These are phyloP conservation scores for Notarius quadriscutis DNA, from an alignment of 2,113 vertebrate species.

Conservation along the genomic window DNA sequence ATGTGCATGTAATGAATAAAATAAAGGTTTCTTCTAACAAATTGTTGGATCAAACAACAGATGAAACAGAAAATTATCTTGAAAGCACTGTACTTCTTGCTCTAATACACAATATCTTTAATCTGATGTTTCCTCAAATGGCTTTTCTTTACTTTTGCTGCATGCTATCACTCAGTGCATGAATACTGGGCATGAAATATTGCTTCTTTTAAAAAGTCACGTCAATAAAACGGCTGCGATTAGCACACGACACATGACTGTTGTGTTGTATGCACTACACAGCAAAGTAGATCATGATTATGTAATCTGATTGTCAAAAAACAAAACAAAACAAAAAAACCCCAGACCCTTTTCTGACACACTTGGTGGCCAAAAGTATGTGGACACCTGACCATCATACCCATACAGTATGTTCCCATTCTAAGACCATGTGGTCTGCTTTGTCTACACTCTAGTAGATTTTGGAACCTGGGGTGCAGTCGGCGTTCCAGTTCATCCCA, in stretches of 20 bases:
- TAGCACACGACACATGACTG: neutral
- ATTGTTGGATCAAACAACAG: neutral
- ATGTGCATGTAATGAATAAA: too few species aligned
- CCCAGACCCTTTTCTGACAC: neutral
- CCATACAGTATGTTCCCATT: neutral
- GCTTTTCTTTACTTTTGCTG: neutral
- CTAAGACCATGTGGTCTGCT: neutral
- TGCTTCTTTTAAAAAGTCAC: neutral
- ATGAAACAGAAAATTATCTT: neutral
- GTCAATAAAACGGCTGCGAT: neutral
- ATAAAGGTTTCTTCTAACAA: neutral
- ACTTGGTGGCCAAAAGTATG: neutral
- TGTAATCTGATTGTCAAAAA: neutral
- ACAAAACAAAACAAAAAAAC: neutral
- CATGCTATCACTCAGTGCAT: neutral
- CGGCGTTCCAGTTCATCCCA: neutral
- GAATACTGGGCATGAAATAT: neutral
- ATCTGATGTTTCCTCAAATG: neutral
- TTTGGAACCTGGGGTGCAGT: too few species aligned
- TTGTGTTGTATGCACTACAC: neutral
- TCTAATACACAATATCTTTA: neutral
- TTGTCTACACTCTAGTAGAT: too few species aligned
- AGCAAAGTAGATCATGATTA: neutral
- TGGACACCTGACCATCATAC: neutral
- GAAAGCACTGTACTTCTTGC: neutral